Conservation (phyloP, 2,797 vertebrate genomes). For the Cephalopachus bancanus region DNA sequence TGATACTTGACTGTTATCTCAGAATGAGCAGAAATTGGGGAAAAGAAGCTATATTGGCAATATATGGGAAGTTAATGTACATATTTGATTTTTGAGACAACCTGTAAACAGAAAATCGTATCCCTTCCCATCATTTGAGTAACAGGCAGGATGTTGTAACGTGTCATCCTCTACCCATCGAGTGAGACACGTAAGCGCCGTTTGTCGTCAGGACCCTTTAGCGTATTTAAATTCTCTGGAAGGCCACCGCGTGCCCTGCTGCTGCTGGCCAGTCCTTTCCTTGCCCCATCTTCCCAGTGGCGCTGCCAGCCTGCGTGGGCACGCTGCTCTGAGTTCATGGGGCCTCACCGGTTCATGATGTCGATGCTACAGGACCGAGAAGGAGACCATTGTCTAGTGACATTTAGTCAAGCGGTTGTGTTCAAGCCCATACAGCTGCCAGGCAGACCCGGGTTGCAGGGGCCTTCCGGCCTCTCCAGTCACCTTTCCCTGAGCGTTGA, state of each 20-base stretch:
- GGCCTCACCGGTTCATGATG: too few relatives aligned
- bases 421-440: neutral
- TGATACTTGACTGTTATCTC: slow-evolving; percentile 37
- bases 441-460: too few relatives aligned
- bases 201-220: neutral
- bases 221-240: neutral
- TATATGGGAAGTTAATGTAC: neutral
- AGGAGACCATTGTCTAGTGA: neutral
- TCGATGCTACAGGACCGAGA: neutral
- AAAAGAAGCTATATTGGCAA: neutral
- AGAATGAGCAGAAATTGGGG: slow-evolving; percentile 39
- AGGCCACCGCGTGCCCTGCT: neutral
- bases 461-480: too few relatives aligned
- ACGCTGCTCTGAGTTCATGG: too few relatives aligned
- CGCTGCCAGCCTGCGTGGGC: neutral
- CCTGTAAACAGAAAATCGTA: neutral
- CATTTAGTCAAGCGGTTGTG: neutral
- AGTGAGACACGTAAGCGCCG: neutral
- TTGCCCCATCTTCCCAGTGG: neutral
- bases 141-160: neutral
- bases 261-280: neutral
- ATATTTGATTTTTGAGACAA: slow-evolving; percentile 27
- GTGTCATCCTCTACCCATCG: neutral
- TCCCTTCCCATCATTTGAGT: slow-evolving; percentile 15
- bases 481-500: too few relatives aligned